Evolutionary conservation across 2,888 invertebrate species (phyloP).

Genomic region (Chesias legatella): DNA sequence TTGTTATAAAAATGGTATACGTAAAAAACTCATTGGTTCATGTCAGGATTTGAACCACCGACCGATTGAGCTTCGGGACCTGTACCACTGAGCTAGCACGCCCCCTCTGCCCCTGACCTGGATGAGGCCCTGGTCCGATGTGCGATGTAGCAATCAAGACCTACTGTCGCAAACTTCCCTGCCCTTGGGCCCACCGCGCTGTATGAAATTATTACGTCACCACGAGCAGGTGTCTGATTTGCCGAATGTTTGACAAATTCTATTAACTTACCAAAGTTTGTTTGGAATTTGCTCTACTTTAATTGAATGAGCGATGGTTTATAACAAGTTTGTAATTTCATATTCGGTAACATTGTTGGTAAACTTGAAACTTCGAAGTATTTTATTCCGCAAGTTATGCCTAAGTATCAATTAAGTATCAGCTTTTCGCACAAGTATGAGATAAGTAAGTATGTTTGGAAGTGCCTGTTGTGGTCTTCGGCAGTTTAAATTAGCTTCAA

Average conservation of each 20-base stretch:
- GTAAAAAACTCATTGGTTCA: too few species aligned
- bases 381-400: too few species aligned
- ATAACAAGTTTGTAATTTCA: conserved; percentile 1
- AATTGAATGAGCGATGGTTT: conserved; percentile 1
- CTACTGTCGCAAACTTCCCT: conserved; percentile 23
- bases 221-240: conserved; percentile 27
- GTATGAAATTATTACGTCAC: conserved; percentile 19
- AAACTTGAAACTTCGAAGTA: not conserved
- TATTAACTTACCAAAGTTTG: conserved; percentile 17
- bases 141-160: conserved; percentile 22
- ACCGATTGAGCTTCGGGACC: too few species aligned
- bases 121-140: conserved; percentile 9
- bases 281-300: conserved; percentile 2
- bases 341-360: not conserved
- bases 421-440: too few species aligned
- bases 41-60: too few species aligned
- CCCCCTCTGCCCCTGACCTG: not conserved
- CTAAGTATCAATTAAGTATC: too few species aligned
- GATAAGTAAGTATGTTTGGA: too few species aligned
- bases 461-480: too few species aligned
- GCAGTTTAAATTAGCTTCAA: too few species aligned
- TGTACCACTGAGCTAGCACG: too few species aligned
- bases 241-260: conserved; percentile 25
- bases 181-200: conserved; percentile 15
- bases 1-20: too few species aligned